These are phyloP conservation scores for Borostomias antarcticus DNA, from an alignment of 2,797 vertebrate genomes.

Conservation along the genomic window DNA sequence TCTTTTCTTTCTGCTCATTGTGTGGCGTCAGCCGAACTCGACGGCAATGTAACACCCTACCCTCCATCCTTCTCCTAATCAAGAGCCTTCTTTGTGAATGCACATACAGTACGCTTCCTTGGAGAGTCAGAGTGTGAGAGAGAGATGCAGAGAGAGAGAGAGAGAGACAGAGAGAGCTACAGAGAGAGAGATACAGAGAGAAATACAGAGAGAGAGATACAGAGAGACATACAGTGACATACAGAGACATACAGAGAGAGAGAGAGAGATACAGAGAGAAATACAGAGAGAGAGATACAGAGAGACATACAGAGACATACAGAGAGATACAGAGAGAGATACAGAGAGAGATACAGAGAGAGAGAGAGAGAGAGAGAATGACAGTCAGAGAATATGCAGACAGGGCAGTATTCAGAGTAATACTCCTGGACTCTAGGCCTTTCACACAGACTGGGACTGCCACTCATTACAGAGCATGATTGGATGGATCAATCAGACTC, in stretches of 20 bases:
- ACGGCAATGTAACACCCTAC: no score
- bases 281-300: no score
- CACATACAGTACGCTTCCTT: no score
- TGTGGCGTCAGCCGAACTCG: no score
- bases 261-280: neutral
- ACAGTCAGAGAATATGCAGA: neutral
- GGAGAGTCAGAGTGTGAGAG: neutral
- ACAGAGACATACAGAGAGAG: no score
- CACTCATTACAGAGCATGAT: conserved; percentile 57
- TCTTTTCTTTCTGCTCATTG: no score
- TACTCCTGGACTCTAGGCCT: neutral
- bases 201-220: neutral
- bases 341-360: no score
- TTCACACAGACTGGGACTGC: conserved; percentile 40
- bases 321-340: neutral
- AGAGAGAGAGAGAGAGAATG: neutral
- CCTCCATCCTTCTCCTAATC: no score
- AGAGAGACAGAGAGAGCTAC: neutral
- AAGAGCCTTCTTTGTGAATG: no score
- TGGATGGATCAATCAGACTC: conserved; percentile 40
- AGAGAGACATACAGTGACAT: no score
- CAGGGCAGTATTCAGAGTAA: neutral
- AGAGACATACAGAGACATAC: no score
- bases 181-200: neutral
- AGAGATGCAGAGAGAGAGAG: neutral